Evolutionary conservation across 2,113 vertebrate genomes (phyloP).

Genomic region (Dipodomys spectabilis): DNA sequence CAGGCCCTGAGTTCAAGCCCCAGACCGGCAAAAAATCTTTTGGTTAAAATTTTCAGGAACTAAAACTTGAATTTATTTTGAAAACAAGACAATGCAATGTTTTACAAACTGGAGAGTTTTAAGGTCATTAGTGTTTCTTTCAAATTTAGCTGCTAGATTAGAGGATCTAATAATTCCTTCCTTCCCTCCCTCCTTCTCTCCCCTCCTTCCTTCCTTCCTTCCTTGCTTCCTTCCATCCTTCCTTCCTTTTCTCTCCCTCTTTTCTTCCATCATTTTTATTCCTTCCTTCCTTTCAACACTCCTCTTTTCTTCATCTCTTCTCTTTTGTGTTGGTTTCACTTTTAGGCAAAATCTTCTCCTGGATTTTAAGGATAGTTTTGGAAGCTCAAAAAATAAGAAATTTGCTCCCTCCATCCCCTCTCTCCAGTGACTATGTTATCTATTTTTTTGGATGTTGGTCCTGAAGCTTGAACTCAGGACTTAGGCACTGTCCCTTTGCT

Average conservation of each 20-base stretch:
- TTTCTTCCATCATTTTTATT: too few relatives aligned
- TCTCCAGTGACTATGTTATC: too few relatives aligned
- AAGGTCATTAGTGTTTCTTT: background rate
- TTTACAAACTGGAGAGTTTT: background rate
- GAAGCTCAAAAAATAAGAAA: slow-evolving; percentile 3
- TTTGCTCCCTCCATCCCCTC: background rate
- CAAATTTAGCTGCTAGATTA: background rate
- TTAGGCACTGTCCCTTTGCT: too few relatives aligned
- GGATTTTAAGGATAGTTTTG: background rate
- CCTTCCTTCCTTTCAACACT: background rate
- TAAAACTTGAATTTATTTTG: background rate
- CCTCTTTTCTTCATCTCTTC: background rate
- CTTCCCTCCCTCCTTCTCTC: background rate
- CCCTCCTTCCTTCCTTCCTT: background rate
- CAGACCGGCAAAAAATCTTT: background rate
- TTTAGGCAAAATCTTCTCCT: background rate
- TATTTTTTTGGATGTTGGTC: too few relatives aligned
- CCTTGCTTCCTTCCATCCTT: too few relatives aligned
- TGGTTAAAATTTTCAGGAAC: background rate
- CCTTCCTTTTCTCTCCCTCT: too few relatives aligned
- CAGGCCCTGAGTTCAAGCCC: too few relatives aligned
- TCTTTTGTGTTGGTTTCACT: background rate
- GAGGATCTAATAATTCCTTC: background rate
- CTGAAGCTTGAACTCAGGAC: too few relatives aligned
- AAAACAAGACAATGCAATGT: background rate